phyloP scores from a whole-genome alignment of 2,888 invertebrate genomes.

The Mystacides longicornis region DNA sequence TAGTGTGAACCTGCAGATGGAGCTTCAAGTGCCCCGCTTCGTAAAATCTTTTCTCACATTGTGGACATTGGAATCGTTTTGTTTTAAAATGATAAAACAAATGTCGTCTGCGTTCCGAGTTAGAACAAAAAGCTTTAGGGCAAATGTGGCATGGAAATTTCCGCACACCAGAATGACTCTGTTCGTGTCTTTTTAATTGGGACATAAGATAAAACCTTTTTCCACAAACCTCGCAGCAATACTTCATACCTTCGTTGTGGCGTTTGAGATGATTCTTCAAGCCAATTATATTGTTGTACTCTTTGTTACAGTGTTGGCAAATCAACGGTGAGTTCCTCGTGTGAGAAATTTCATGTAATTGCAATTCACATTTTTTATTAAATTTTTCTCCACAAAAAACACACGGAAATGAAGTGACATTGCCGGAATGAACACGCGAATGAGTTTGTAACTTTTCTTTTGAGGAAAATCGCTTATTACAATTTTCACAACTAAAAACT shows the following conservation, averaged over 20 bases:
- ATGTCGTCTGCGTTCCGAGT: constrained; percentile 32
- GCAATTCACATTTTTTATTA: constrained; percentile 27
- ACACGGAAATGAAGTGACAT: constrained; percentile 22
- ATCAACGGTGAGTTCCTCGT: constrained; percentile 23
- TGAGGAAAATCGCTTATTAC: constrained; percentile 26
- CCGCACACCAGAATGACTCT: constrained; percentile 30
- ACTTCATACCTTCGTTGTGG: constrained; percentile 31
- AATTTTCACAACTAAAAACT: constrained; percentile 27
- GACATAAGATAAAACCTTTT: constrained; percentile 32
- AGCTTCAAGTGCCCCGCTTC: constrained; percentile 34
- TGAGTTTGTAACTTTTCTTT: constrained; percentile 23
- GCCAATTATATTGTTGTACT: constrained; percentile 30
- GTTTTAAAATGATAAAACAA: constrained; percentile 33
- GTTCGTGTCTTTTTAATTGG: constrained; percentile 32
- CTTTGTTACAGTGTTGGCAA: constrained; percentile 31
- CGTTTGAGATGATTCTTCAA: constrained; percentile 32
- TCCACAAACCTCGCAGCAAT: constrained; percentile 30
- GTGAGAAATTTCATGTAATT: constrained; percentile 30
- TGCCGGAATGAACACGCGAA: constrained; percentile 5
- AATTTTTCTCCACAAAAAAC: constrained; percentile 28
- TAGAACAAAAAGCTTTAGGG: constrained; percentile 32
- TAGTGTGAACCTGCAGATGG: constrained; percentile 33
- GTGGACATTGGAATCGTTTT: constrained; percentile 31
- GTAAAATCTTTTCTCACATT: constrained; percentile 32
- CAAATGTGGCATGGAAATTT: constrained; percentile 32